Conservation (phyloP, 2,797 vertebrate species). For the Leptatherina wallacei region DNA sequence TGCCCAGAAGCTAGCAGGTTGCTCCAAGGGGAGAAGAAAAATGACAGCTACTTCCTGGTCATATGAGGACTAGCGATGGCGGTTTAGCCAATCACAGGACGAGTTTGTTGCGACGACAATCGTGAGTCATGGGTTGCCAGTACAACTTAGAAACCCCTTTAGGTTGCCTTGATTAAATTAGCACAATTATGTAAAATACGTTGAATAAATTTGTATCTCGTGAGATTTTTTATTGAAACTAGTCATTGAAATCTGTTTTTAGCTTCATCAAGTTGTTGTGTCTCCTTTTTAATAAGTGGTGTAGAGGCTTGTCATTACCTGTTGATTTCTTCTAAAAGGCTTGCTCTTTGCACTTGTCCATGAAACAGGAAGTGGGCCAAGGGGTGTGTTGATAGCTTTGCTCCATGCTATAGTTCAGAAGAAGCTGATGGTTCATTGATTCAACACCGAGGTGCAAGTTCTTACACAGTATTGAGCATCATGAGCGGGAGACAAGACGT, state of each 20-base stretch:
- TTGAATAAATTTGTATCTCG: fast-evolving
- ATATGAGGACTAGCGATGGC: conserved; percentile 11
- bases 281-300: fast-evolving
- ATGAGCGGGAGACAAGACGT: conserved; percentile 62
- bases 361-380: conserved; percentile 53
- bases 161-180: not conserved
- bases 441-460: not conserved
- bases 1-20: not conserved
- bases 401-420: not conserved
- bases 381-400: not conserved
- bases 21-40: not conserved
- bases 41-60: conserved; percentile 52
- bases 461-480: not conserved
- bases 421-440: not conserved
- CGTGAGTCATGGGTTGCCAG: conserved; percentile 50
- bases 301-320: not conserved
- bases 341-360: not conserved
- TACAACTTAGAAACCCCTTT: not conserved
- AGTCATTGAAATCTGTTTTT: fast-evolving
- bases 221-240: fast-evolving
- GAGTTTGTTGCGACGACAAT: not conserved
- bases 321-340: conserved; percentile 8
- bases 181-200: fast-evolving
- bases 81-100: conserved; percentile 54
- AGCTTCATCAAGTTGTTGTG: fast-evolving